Base-by-base conservation (phyloP, 2,797 vertebrate species). In the Pempheris klunzingeri region DNA sequence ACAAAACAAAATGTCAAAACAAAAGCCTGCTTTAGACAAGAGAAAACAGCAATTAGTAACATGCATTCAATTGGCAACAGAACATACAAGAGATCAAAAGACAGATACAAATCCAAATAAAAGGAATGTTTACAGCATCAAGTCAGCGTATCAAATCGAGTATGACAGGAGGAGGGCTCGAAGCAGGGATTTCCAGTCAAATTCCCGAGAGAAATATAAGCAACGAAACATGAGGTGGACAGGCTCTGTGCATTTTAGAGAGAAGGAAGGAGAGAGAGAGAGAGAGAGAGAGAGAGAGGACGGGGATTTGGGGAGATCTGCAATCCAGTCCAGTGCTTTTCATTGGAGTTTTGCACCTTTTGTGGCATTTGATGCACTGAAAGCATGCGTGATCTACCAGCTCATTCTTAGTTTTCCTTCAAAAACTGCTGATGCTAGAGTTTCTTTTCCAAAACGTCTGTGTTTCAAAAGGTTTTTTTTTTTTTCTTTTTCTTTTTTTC, bases 41-140 rank as follows among this genome's bases (percentile, higher is more conserved):
- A 82, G 76, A 78, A 84, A 88, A 85, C 62, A 71, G 74, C 71
- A 50, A 82, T 86, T 84, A 86, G 78, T 81, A 90, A 91, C 81
- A 92, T 82, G 88, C 86, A 78, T 84, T 91, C 82, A 78, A 73
- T 78, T 88, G 90, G 90, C 86, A 92, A 88, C 66, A 83, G 78
- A 89, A 90, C 81, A 80, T 62, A 61, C 65, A 84, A 74, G 61
- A 89, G 77, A 91, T 80, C 76, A 90, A 83, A 81, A 87, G 57
- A 88, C 71, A 28, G 65, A 82, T 70, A 86, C 58, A 63, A 77
- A 87, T 85, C 83, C 86, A 92, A 90, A 86, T 58, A 81, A 83
- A 90, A 85, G 93, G 93, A 94, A 94, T 94, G 93, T 93, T 92
- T 93, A 93, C 92, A 92, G 92, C 90, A 88, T 93, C 83, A 75